These are phyloP conservation scores for Acomys russatus DNA, from an alignment of 2,797 vertebrate species.

Conservation along the genomic window DNA sequence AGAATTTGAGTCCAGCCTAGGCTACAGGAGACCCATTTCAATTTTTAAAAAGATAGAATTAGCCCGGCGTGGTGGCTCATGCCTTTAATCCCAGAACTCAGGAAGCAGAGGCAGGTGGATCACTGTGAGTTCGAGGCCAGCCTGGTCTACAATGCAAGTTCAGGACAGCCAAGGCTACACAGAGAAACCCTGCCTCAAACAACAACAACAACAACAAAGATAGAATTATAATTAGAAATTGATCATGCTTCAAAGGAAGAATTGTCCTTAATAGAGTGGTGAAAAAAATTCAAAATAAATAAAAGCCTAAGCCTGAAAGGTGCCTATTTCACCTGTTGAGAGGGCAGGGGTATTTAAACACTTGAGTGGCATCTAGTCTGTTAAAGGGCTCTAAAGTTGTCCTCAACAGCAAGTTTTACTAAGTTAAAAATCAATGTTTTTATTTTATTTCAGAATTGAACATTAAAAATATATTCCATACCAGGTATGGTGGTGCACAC, in stretches of 20 bases:
- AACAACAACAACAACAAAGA: no score
- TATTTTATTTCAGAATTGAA: constrained; percentile 20
- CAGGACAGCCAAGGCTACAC: no score
- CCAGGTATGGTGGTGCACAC: not conserved
- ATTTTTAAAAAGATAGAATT: not conserved
- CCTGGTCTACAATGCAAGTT: no score
- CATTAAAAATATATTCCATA: not conserved
- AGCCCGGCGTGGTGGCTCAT: no score
- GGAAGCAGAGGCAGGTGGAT: no score
- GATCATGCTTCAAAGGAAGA: constrained; percentile 39
- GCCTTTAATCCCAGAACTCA: no score
- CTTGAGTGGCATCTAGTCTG: not conserved
- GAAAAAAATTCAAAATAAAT: not conserved
- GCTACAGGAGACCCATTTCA: not conserved
- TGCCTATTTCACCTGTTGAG: not conserved
- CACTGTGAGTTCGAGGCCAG: no score
- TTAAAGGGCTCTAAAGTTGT: constrained; percentile 22
- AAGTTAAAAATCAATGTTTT: constrained; percentile 11
- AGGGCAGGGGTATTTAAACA: not conserved
- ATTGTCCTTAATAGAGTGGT: not conserved
- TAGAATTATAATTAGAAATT: not conserved
- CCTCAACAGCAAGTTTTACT: constrained; percentile 14
- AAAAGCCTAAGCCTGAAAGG: not conserved
- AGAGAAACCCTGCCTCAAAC: no score
- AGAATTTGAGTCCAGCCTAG: not conserved